phyloP scores from a whole-genome alignment of 2,888 invertebrate species.

The Drosophila kanekoi region DNA sequence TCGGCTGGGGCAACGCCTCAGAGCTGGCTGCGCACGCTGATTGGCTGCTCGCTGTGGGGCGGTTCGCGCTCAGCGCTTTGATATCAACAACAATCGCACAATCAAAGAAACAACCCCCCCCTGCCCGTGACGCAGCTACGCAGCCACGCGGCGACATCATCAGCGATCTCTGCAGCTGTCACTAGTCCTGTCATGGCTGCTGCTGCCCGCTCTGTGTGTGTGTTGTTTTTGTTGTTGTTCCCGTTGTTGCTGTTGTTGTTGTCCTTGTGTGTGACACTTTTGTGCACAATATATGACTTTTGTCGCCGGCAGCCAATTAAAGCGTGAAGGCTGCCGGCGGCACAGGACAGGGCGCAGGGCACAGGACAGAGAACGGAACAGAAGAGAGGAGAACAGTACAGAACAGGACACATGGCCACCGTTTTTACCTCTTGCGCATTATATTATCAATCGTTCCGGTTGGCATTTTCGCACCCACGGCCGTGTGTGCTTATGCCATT shows the following conservation, averaged over 20 bases:
- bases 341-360: constrained; percentile 14
- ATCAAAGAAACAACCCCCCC: constrained; percentile 55
- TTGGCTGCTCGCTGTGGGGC: constrained; percentile 65
- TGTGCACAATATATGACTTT: constrained; percentile 74
- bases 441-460: constrained; percentile 78
- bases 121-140: background rate
- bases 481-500: constrained; percentile 59
- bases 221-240: constrained; percentile 13
- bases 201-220: constrained; percentile 17
- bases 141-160: constrained; percentile 32
- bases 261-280: constrained; percentile 36
- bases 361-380: background rate
- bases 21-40: constrained; percentile 55
- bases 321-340: constrained; percentile 84
- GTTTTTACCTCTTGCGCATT: constrained; percentile 63
- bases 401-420: constrained; percentile 58
- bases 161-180: constrained; percentile 71
- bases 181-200: constrained; percentile 58
- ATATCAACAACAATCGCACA: constrained; percentile 65
- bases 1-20: constrained; percentile 63
- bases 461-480: constrained; percentile 76
- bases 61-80: constrained; percentile 62
- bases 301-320: constrained; percentile 82
- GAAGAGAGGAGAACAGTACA: constrained; percentile 13
- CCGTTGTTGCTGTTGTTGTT: constrained; percentile 33